These are phyloP conservation scores for Chloroceryle aenea DNA, from an alignment of 2,113 vertebrate genomes.

Conservation along the genomic window DNA sequence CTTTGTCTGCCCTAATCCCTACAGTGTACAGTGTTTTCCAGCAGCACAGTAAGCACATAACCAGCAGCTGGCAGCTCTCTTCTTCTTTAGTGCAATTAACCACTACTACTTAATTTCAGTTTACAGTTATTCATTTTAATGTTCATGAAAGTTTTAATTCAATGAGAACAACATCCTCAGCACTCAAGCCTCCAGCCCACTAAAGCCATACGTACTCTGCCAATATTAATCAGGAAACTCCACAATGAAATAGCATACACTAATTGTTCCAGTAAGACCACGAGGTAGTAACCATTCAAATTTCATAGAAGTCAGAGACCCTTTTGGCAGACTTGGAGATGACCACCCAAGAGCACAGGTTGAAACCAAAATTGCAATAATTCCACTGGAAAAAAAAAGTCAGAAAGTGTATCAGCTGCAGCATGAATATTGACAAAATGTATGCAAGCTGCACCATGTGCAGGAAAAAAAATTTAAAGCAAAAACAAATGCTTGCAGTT, in stretches of 20 bases:
- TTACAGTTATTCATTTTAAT: neutral
- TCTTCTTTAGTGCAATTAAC: neutral
- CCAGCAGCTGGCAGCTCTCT: neutral
- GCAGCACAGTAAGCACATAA: neutral
- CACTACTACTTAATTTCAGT: neutral
- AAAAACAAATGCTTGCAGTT: neutral
- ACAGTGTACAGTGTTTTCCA: neutral
- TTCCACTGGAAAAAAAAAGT: neutral
- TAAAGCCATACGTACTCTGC: neutral
- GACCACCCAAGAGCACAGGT: neutral
- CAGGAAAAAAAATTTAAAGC: fast-evolving
- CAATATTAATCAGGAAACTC: neutral
- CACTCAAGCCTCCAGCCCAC: neutral
- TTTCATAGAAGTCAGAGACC: neutral
- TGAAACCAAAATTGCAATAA: neutral
- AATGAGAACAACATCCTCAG: neutral
- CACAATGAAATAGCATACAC: neutral
- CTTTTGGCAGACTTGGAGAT: neutral
- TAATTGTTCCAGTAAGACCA: neutral
- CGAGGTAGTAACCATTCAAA: neutral
- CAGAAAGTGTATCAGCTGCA: neutral
- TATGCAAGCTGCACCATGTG: fast-evolving
- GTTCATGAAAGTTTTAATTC: neutral
- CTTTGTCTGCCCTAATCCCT: neutral
- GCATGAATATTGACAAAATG: neutral